Evolutionary conservation across 1,140 invertebrate species (phyloP), one percentile per base, ranked within the genome.

Genomic region (Cyclargus thomasi): DNA sequence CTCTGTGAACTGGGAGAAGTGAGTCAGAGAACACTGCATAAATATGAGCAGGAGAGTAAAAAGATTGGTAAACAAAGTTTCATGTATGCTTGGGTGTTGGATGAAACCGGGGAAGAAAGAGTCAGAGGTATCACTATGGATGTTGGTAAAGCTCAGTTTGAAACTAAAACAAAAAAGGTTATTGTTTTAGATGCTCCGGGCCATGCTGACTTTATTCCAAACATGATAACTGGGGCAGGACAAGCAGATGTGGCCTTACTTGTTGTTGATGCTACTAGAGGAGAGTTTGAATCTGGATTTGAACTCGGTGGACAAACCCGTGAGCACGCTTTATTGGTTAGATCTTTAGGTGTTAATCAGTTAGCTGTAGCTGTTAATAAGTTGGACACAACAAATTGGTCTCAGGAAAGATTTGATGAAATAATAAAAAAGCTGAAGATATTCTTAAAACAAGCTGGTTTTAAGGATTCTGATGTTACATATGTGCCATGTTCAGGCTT

Each of bases 221-320:
- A 99, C 81, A 99, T 99, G 98, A 99, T 99, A 68, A 97, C 95
- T 35, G 98, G 98, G 62, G 97, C 98, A 23, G 96, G 97, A 11
- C 97, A 99, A 91, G 98, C 99, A 23, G 99, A 99, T 92, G 98
- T 98, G 7, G 98, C 97, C 35, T 91, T 99, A 53, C 91, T 99
- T 16, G 99, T 99, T 0, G 96, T 99, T 0, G 98, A 99, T 93
- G 97, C 98, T 10, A 96, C 95, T 0, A 93, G 95, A 80, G 99
- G 99, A 17, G 99, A 99, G 91, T 99, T 99, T 91, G 99, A 99
- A 91, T 98, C 98, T 64, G 99, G 99, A 4, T 99, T 99, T 90
- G 98, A 99, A 78, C 94, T 95, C 71, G 98, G 98, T 16, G 99
- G 99, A 23, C 99, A 99, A 91, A 99, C 99, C 0, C 91, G 98